Percentiles rank a stretch among this genome's conserved stretches.
These are phyloP conservation scores for Xyrichtys novacula DNA, from an alignment of 2,797 vertebrate genomes.

Conservation along the genomic window DNA sequence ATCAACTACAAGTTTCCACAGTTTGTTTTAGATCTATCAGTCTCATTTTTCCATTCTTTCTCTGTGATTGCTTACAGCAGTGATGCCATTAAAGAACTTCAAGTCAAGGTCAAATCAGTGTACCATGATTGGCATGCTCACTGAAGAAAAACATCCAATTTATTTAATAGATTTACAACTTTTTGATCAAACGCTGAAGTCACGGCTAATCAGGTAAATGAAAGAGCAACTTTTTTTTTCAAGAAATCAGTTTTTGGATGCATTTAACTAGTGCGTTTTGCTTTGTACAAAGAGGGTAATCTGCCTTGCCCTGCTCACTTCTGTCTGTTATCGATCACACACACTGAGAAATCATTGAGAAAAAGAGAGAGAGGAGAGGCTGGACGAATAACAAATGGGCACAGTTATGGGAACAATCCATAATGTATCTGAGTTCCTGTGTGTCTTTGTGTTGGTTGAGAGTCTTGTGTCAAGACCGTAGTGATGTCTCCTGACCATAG, in stretches of 20 bases:
- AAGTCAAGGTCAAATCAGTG: background rate
- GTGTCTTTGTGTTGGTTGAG: conserved; percentile 24
- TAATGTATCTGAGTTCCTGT: conserved; percentile 52
- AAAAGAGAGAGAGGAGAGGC: conserved; percentile 48
- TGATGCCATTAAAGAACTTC: background rate
- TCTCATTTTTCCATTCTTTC: background rate
- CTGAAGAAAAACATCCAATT: background rate
- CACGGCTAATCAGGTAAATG: background rate
- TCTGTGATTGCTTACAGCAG: conserved; percentile 6
- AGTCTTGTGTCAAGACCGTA: conserved; percentile 11
- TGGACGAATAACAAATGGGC: conserved; percentile 52
- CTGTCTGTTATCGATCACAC: conserved; percentile 71
- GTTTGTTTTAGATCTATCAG: background rate
- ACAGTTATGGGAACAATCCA: conserved; percentile 79
- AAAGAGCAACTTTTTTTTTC: conserved; percentile 34
- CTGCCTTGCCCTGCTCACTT: conserved; percentile 46
- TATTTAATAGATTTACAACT: background rate
- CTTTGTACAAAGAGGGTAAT: conserved; percentile 63
- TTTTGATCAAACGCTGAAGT: background rate
- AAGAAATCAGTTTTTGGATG: conserved; percentile 45
- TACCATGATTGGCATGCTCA: background rate
- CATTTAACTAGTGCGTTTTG: conserved; percentile 28
- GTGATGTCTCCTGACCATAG: too few species aligned
- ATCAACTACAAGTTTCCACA: conserved; percentile 25
- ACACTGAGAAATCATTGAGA: conserved; percentile 66